Evolutionary conservation across 1,140 invertebrate species (phyloP).

Genomic region (Rhyzopertha dominica): DNA sequence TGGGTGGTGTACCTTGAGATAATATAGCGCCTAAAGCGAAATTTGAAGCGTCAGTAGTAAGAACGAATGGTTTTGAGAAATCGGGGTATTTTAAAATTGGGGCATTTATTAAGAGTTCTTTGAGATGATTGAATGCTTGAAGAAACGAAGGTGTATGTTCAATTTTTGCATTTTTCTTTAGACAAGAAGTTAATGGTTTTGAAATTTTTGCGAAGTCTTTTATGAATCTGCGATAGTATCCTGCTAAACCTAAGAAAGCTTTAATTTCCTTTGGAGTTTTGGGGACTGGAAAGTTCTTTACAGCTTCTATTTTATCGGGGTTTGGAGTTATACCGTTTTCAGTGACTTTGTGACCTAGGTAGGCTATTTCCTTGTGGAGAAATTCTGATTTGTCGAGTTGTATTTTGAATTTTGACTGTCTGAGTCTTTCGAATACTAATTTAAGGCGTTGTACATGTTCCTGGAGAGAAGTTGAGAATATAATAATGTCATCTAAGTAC

Average conservation of each 20-base stretch:
- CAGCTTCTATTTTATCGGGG: constrained; percentile 38
- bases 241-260: constrained; percentile 43
- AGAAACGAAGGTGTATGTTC: too few relatives aligned
- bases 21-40: constrained; percentile 44
- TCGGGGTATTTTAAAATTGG: constrained; percentile 19
- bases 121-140: background rate
- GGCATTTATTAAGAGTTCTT: background rate
- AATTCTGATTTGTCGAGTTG: constrained; percentile 26
- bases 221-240: constrained; percentile 44
- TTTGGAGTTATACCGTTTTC: constrained; percentile 42
- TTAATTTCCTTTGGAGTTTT: constrained; percentile 41
- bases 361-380: constrained; percentile 40
- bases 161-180: constrained; percentile 8
- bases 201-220: constrained; percentile 6
- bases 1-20: constrained; percentile 43
- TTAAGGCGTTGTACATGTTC: too few relatives aligned
- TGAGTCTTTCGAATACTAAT: too few relatives aligned
- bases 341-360: constrained; percentile 43
- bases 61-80: constrained; percentile 27
- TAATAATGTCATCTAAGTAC: too few relatives aligned
- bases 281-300: constrained; percentile 42
- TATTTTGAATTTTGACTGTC: too few relatives aligned
- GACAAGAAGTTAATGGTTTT: constrained; percentile 24
- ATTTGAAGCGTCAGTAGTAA: constrained; percentile 26
- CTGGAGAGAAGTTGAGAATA: too few relatives aligned